These are phyloP conservation scores for Drosophila falleni DNA, from an alignment of 2,888 invertebrate species.

Conservation along the genomic window DNA sequence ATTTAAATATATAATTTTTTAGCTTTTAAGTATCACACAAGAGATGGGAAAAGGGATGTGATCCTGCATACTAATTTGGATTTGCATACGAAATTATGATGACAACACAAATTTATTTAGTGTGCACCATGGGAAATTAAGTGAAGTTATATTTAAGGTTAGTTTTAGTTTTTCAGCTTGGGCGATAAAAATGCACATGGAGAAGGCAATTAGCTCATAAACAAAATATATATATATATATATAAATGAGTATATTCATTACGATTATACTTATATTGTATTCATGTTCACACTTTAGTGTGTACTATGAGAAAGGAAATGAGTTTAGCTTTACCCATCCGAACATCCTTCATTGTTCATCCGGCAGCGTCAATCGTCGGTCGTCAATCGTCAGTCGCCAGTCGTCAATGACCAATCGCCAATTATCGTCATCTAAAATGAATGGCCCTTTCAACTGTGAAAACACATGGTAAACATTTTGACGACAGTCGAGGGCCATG, in stretches of 20 bases:
- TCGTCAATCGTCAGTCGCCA: conserved; percentile 8
- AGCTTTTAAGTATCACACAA: not conserved
- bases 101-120: conserved; percentile 31
- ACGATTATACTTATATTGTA: not conserved
- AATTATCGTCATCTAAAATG: conserved; percentile 62
- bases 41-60: not conserved
- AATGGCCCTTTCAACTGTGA: conserved; percentile 42
- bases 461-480: conserved; percentile 37
- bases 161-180: conserved; percentile 32
- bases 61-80: conserved; percentile 30
- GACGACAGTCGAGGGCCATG: conserved; percentile 11
- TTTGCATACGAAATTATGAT: conserved; percentile 57
- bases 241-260: not conserved
- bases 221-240: not conserved
- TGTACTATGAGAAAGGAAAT: not conserved
- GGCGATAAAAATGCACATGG: not conserved
- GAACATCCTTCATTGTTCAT: conserved; percentile 5
- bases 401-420: conserved; percentile 38
- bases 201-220: not conserved
- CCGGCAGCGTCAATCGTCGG: conserved; percentile 1
- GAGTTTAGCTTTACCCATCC: conserved; percentile 9
- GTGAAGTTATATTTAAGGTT: conserved; percentile 24
- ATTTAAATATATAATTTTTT: conserved; percentile 67
- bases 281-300: conserved; percentile 7
- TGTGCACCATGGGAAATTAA: conserved; percentile 70